Evolutionary conservation across 2,888 invertebrate species (phyloP).

Genomic region (Opisthograptis luteolata): DNA sequence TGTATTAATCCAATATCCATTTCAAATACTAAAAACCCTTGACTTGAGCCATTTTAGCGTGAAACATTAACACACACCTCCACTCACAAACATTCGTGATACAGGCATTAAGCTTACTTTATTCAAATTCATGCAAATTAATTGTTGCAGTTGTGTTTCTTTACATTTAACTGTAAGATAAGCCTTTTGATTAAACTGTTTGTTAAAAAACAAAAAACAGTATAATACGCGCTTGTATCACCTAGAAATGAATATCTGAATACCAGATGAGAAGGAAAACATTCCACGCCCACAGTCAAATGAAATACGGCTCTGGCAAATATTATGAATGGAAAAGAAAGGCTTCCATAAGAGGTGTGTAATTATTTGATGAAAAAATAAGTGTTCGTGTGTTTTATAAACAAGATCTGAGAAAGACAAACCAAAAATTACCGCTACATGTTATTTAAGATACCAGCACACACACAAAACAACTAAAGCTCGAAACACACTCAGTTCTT

Average conservation of each 20-base stretch:
- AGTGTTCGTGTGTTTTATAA: constrained; percentile 26
- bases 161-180: too few relatives aligned
- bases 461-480: constrained; percentile 1
- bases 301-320: constrained; percentile 10
- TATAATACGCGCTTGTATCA: too few relatives aligned
- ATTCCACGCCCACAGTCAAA: constrained; percentile 6
- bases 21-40: too few relatives aligned
- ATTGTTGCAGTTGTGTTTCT: too few relatives aligned
- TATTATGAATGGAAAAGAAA: constrained; percentile 17
- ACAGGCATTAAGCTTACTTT: too few relatives aligned
- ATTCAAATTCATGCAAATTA: too few relatives aligned
- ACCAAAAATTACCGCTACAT: constrained; percentile 50
- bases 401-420: constrained; percentile 45
- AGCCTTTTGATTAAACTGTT: too few relatives aligned
- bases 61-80: too few relatives aligned
- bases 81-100: too few relatives aligned
- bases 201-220: too few relatives aligned
- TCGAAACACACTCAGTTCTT: neutral
- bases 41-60: too few relatives aligned
- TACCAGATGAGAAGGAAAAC: constrained; percentile 1
- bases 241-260: neutral
- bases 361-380: constrained; percentile 30
- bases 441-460: constrained; percentile 40
- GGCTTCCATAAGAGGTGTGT: constrained; percentile 24
- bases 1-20: too few relatives aligned